These are phyloP conservation scores for Epirrhoe alternata DNA, from an alignment of 2,888 invertebrate genomes.

Conservation along the genomic window DNA sequence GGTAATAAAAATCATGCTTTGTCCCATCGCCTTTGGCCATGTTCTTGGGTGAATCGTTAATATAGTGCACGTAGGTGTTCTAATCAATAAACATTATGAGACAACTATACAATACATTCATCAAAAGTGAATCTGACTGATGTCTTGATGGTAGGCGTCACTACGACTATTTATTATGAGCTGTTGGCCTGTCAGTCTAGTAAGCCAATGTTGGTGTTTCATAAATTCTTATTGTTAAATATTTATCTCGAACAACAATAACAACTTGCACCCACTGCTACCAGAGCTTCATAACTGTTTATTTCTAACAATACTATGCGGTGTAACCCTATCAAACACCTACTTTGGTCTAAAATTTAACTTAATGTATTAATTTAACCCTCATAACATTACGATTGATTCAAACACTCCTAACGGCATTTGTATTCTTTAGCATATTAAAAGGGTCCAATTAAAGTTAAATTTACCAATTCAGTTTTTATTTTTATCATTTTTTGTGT, in stretches of 20 bases:
- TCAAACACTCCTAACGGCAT: too few relatives aligned
- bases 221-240: slow-evolving; percentile 56
- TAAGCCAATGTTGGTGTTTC: slow-evolving; percentile 58
- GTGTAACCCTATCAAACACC: too few relatives aligned
- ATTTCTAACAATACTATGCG: background rate
- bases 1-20: slow-evolving; percentile 55
- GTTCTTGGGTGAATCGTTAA: slow-evolving; percentile 42
- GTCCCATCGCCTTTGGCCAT: slow-evolving; percentile 30
- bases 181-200: slow-evolving; percentile 60
- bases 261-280: slow-evolving; percentile 2
- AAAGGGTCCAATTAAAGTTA: background rate
- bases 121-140: slow-evolving; percentile 57
- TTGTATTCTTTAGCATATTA: background rate
- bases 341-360: too few relatives aligned
- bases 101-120: slow-evolving; percentile 60
- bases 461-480: background rate
- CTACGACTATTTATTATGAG: slow-evolving; percentile 60
- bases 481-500: background rate
- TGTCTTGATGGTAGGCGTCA: slow-evolving; percentile 59
- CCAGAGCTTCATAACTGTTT: background rate
- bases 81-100: slow-evolving; percentile 52
- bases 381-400: too few relatives aligned
- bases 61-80: slow-evolving; percentile 44
- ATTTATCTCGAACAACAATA: slow-evolving; percentile 14
- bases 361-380: too few relatives aligned